These are phyloP conservation scores for Megaceryle alcyon DNA, from an alignment of 2,797 vertebrate genomes.

Conservation along the genomic window DNA sequence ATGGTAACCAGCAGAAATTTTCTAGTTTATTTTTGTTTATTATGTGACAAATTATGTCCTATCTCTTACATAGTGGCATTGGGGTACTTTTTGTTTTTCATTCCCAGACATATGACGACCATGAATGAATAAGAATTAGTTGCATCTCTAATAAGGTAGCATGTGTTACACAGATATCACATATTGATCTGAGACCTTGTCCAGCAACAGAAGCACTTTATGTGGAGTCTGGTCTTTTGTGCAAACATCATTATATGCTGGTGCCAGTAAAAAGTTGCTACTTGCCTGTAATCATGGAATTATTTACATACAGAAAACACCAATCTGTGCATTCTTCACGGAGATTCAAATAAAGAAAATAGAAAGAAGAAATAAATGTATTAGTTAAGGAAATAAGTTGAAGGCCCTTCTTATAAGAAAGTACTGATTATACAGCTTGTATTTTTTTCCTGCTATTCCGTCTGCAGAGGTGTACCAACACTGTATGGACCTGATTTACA, in stretches of 20 bases:
- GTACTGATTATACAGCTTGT: background rate
- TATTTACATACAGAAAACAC: background rate
- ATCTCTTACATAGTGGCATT: background rate
- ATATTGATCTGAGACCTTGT: background rate
- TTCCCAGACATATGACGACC: background rate
- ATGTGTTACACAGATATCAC: background rate
- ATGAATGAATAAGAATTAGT: background rate
- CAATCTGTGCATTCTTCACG: background rate
- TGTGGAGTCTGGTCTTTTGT: background rate
- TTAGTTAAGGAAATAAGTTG: background rate
- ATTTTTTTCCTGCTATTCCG: background rate
- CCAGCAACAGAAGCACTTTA: background rate
- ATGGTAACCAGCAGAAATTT: background rate
- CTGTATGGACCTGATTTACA: background rate
- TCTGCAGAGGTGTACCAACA: background rate
- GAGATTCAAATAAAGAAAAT: background rate
- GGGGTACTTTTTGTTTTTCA: background rate
- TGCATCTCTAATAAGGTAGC: background rate
- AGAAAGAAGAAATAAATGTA: background rate
- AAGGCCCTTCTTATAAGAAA: background rate
- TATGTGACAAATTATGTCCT: background rate
- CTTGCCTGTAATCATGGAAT: background rate
- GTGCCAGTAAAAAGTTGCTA: background rate
- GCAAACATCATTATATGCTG: background rate
- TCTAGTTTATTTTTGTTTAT: background rate